These are phyloP conservation scores for Castor canadensis DNA, from an alignment of 2,113 vertebrate genomes.

Conservation along the genomic window DNA sequence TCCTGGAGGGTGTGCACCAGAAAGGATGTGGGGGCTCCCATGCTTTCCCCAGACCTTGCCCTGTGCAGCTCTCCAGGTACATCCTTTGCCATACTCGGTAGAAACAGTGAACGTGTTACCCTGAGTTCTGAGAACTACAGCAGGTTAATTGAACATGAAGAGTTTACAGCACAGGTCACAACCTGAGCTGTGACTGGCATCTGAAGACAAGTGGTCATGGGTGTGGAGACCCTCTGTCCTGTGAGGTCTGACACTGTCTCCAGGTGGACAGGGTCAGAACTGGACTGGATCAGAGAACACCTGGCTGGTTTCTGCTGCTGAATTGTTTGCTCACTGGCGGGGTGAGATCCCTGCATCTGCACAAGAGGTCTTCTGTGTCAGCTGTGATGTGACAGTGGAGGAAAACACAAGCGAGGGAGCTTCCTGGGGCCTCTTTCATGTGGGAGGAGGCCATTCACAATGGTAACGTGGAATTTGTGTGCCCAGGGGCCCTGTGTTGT, in stretches of 20 bases:
- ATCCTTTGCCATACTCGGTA: too few species aligned
- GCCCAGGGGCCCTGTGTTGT: not conserved
- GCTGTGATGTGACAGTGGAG: not conserved
- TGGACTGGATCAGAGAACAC: not conserved
- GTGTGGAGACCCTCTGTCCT: too few species aligned
- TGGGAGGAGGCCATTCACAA: too few species aligned
- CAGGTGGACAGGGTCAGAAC: not conserved
- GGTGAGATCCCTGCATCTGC: too few species aligned
- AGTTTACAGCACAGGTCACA: too few species aligned
- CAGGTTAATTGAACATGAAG: too few species aligned
- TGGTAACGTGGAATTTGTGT: rapidly evolving
- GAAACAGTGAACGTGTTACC: too few species aligned
- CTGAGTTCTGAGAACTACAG: too few species aligned
- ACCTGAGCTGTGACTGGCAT: not conserved
- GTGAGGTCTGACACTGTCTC: not conserved
- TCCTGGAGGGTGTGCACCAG: too few species aligned
- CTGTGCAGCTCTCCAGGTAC: not conserved
- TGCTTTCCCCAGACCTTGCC: not conserved
- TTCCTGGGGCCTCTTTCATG: too few species aligned
- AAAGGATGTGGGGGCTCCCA: not conserved
- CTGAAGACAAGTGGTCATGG: not conserved
- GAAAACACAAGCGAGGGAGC: not conserved
- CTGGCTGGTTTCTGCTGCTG: not conserved
- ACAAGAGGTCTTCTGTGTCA: not conserved
- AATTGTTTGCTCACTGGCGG: not conserved